Percentiles rank a stretch among this genome's conserved stretches.
Evolutionary conservation across 2,888 invertebrate species (phyloP).

Genomic region (Agapostemon virescens): DNA sequence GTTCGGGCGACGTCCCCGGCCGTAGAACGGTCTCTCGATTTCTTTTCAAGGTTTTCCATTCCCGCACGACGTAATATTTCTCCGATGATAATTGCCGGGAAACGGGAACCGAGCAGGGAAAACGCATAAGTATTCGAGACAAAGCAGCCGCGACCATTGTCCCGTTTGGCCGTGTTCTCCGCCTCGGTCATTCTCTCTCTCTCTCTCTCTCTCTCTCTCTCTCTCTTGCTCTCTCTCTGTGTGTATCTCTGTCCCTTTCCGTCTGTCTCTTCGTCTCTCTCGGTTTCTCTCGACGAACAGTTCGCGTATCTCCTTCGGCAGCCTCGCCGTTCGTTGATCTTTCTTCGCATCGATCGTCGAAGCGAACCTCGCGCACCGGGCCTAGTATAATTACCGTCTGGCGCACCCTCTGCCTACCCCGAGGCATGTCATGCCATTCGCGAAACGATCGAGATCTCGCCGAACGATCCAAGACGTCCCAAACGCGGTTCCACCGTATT

Average conservation of each 20-base stretch:
- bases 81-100: constrained; percentile 20
- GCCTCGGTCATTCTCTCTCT: neutral
- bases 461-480: neutral
- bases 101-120: constrained; percentile 15
- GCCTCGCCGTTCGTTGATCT: constrained; percentile 2
- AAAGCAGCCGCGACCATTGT: constrained; percentile 35
- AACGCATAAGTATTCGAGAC: constrained; percentile 29
- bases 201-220: neutral
- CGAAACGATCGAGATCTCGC: neutral
- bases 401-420: neutral
- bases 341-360: constrained; percentile 26
- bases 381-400: constrained; percentile 18
- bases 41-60: constrained; percentile 4
- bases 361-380: constrained; percentile 3
- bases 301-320: neutral
- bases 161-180: constrained; percentile 11
- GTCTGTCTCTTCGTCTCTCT: neutral
- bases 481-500: too few species aligned
- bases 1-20: neutral
- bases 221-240: too few species aligned
- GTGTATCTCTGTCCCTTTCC: too few species aligned
- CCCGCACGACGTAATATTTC: constrained; percentile 17
- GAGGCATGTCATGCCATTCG: neutral
- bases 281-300: neutral
- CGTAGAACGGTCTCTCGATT: constrained; percentile 3